These are phyloP conservation scores for Carapus acus DNA, from an alignment of 2,797 vertebrate genomes.

Conservation along the genomic window DNA sequence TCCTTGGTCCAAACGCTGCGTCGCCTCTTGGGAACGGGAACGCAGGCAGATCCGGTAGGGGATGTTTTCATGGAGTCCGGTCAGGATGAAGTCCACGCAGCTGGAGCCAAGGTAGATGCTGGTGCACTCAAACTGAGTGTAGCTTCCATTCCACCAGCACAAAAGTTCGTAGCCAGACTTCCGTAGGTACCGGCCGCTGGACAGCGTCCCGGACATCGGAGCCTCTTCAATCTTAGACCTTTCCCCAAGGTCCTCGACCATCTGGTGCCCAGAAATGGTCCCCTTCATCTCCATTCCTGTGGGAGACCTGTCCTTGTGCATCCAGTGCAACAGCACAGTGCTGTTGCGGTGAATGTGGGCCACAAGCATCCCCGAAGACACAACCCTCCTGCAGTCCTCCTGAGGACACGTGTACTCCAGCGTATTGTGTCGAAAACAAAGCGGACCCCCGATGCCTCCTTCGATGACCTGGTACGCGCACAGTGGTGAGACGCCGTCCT, in stretches of 20 bases:
- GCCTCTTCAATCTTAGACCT: constrained; percentile 23
- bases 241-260: constrained; percentile 14
- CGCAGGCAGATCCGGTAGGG: constrained; percentile 90
- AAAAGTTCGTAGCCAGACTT: constrained; percentile 79
- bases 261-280: constrained; percentile 13
- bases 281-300: constrained; percentile 2
- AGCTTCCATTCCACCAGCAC: constrained; percentile 95
- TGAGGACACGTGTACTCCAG: constrained; percentile 75
- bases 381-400: constrained; percentile 73
- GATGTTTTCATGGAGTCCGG: constrained; percentile 86
- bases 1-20: constrained; percentile 39
- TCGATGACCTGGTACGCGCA: constrained; percentile 85
- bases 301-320: constrained; percentile 15
- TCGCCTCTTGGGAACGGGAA: constrained; percentile 57
- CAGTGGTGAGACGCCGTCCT: constrained; percentile 55
- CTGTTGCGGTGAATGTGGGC: constrained; percentile 87
- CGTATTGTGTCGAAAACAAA: constrained; percentile 82
- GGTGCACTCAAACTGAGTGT: constrained; percentile 89
- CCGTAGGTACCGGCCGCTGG: constrained; percentile 61
- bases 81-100: constrained; percentile 87
- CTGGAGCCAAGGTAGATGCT: constrained; percentile 81
- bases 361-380: constrained; percentile 72
- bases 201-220: constrained; percentile 27
- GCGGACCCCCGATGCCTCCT: constrained; percentile 62
- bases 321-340: constrained; percentile 91